A percentile compares a stretch with the other conserved stretches of the same genome.
Conservation (phyloP, 1,140 invertebrate genomes). For the Neodiprion fabricii region DNA sequence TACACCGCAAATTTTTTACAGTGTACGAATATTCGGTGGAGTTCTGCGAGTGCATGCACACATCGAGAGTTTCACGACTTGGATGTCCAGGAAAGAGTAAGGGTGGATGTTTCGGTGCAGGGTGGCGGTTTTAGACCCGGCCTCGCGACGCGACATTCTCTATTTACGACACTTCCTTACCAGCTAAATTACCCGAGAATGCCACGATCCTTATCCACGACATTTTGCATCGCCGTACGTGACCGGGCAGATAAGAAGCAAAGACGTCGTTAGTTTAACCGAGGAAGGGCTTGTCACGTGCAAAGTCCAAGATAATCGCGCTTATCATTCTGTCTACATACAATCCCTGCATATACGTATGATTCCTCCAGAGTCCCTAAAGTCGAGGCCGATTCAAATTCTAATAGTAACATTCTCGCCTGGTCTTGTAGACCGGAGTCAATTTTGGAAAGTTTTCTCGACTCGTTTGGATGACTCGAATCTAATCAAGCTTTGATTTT, state of each 20-base stretch:
- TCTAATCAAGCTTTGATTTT: not conserved
- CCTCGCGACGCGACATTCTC: conserved; percentile 38
- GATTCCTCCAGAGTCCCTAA: not conserved
- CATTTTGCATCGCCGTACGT: conserved; percentile 46
- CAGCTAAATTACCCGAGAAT: conserved; percentile 57
- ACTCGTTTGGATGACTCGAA: no score
- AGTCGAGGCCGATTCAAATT: not conserved
- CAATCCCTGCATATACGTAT: not conserved
- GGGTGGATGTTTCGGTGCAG: conserved; percentile 20
- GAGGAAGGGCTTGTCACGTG: conserved; percentile 58
- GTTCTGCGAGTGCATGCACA: conserved; percentile 30
- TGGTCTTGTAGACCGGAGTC: no score
- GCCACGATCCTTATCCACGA: conserved; percentile 51
- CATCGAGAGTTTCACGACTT: conserved; percentile 30
- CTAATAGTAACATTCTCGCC: no score
- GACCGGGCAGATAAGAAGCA: conserved; percentile 57
- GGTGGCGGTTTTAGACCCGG: conserved; percentile 25
- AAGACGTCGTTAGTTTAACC: conserved; percentile 59
- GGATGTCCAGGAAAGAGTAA: conserved; percentile 30
- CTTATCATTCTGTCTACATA: conserved; percentile 1
- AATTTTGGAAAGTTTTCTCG: no score
- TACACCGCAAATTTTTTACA: no score
- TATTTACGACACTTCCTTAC: conserved; percentile 53
- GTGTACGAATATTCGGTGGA: conserved; percentile 43
- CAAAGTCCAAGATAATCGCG: conserved; percentile 37